These are phyloP conservation scores for Daktulosphaira vitifoliae DNA, from an alignment of 1,140 invertebrate genomes.

Conservation along the genomic window DNA sequence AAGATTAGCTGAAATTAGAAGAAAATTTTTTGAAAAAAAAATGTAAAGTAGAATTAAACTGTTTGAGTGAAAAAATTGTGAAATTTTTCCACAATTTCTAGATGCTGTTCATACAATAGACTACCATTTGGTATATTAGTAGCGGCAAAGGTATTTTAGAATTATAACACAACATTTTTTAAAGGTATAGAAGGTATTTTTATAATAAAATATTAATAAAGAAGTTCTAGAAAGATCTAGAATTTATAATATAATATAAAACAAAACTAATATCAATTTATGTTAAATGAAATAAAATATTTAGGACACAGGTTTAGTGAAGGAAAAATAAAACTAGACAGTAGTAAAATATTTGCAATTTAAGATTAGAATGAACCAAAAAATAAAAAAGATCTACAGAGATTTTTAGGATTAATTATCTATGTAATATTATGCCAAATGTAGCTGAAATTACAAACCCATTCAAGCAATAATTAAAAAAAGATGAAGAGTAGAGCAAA, in stretches of 20 bases:
- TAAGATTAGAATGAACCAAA: neutral
- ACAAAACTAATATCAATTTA: too few species aligned
- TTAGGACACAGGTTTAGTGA: neutral
- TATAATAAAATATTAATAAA: too few species aligned
- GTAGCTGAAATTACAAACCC: slow-evolving; percentile 1
- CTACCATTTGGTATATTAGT: too few species aligned
- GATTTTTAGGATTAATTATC: neutral
- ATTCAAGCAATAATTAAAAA: neutral
- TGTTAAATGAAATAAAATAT: neutral
- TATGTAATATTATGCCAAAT: neutral
- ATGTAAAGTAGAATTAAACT: neutral
- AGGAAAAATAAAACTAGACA: neutral
- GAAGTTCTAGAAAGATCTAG: too few species aligned
- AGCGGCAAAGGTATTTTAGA: too few species aligned
- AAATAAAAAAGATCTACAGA: slow-evolving; percentile 2
- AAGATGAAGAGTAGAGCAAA: slow-evolving; percentile 10
- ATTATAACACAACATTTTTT: too few species aligned
- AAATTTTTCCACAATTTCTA: too few species aligned
- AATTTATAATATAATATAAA: too few species aligned
- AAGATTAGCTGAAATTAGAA: too few species aligned
- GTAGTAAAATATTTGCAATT: neutral
- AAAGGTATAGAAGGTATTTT: too few species aligned
- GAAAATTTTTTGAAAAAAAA: too few species aligned
- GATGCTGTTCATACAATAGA: too few species aligned
- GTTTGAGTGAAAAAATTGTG: neutral